Percentiles rank a stretch among this genome's conserved stretches.
Evolutionary conservation across 2,888 invertebrate genomes (phyloP).

Genomic region (Pyrocoelia pectoralis): DNA sequence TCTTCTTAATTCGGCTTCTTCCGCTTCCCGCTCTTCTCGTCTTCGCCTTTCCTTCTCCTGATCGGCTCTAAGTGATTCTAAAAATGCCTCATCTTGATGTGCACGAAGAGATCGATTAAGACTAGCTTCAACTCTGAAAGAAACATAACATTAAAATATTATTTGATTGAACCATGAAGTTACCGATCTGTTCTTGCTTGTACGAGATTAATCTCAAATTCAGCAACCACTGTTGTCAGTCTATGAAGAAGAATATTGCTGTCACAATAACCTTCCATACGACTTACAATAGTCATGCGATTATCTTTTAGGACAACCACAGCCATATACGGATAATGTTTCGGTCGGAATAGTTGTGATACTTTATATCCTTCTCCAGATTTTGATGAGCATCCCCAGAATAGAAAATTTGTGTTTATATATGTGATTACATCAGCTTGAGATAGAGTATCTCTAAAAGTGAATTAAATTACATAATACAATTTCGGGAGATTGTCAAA

Average conservation of each 20-base stretch:
- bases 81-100: slow-evolving; percentile 94
- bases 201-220: slow-evolving; percentile 87
- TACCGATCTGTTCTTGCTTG: slow-evolving; percentile 88
- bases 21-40: slow-evolving; percentile 65
- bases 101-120: slow-evolving; percentile 86
- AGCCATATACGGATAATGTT: slow-evolving; percentile 86
- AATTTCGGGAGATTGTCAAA: background rate
- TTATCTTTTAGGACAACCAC: slow-evolving; percentile 89
- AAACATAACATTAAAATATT: background rate
- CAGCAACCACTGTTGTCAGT: slow-evolving; percentile 77
- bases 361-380: slow-evolving; percentile 93
- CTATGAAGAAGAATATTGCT: slow-evolving; percentile 75
- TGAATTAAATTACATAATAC: background rate
- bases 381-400: slow-evolving; percentile 94
- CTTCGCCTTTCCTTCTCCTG: slow-evolving; percentile 90
- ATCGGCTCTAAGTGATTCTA: slow-evolving; percentile 89
- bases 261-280: slow-evolving; percentile 87
- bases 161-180: slow-evolving; percentile 25
- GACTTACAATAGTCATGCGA: slow-evolving; percentile 77
- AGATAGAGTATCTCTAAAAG: slow-evolving; percentile 71
- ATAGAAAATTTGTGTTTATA: slow-evolving; percentile 83
- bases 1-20: slow-evolving; percentile 63
- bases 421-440: slow-evolving; percentile 79
- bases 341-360: slow-evolving; percentile 84
- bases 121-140: slow-evolving; percentile 74